These are phyloP conservation scores for Alcedo quadribrachys DNA, from an alignment of 2,797 vertebrate genomes.

Conservation along the genomic window DNA sequence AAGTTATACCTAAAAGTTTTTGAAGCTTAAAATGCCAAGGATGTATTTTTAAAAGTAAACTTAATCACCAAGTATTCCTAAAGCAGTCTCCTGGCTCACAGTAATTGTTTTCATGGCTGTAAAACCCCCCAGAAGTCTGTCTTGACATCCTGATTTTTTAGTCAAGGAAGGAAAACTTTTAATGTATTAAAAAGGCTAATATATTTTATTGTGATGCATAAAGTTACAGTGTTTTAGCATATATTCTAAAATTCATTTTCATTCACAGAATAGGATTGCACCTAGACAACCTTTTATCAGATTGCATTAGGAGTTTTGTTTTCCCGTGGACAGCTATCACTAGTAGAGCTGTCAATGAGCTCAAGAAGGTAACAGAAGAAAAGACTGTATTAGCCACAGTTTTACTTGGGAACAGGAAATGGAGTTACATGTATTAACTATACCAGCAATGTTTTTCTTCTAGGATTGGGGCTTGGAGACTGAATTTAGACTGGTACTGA, in stretches of 20 bases:
- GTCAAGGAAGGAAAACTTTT: neutral
- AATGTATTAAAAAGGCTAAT: neutral
- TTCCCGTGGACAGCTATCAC: neutral
- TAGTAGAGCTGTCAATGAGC: neutral
- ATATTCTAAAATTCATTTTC: neutral
- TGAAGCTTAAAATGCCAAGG: neutral
- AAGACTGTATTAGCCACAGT: neutral
- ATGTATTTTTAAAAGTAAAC: neutral
- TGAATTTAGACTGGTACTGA: neutral
- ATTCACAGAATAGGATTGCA: conserved; percentile 5
- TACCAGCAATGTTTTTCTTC: conserved; percentile 16
- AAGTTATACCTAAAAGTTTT: neutral
- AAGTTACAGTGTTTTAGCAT: neutral
- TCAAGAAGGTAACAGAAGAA: neutral
- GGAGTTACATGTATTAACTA: neutral
- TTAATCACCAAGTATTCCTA: neutral
- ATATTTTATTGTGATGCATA: neutral
- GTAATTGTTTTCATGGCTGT: neutral
- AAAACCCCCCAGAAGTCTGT: neutral
- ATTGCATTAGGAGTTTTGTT: neutral
- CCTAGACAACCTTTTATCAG: neutral
- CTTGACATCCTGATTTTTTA: neutral
- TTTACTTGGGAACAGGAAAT: neutral
- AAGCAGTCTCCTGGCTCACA: neutral
- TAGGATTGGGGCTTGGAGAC: neutral